Percentiles rank a stretch among this genome's conserved stretches.
phyloP scores from a whole-genome alignment of 1,140 invertebrate species.

The Drosophila pseudoobscura region DNA sequence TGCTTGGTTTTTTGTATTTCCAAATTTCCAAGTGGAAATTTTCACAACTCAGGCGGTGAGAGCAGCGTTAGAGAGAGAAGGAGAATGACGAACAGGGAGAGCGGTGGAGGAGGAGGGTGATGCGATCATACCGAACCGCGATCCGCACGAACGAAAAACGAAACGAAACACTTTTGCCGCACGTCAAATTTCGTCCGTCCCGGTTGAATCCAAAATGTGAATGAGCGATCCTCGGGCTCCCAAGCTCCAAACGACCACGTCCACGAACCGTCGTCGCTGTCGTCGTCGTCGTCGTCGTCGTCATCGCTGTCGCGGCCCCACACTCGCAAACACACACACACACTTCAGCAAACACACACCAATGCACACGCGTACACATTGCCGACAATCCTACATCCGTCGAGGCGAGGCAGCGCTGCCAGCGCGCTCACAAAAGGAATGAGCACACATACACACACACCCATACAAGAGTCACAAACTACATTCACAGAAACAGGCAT shows the following conservation, averaged over 20 bases:
- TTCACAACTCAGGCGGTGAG: conserved; percentile 55
- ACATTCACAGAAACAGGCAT: conserved; percentile 30
- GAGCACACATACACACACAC: conserved; percentile 21
- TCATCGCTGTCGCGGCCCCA: conserved; percentile 35
- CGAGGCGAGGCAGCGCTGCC: conserved; percentile 38
- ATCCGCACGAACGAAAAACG: conserved; percentile 42
- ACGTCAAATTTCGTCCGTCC: conserved; percentile 70
- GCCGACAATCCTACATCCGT: conserved; percentile 73
- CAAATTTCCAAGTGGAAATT: conserved; percentile 65
- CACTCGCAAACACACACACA: conserved; percentile 18
- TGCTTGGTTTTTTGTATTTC: not conserved
- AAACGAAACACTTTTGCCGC: conserved; percentile 62
- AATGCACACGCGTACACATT: conserved; percentile 4
- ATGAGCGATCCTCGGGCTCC: conserved; percentile 75
- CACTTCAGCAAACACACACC: not conserved
- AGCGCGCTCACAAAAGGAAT: conserved; percentile 68
- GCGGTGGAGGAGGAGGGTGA: conserved; percentile 46
- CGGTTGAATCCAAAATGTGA: conserved; percentile 71
- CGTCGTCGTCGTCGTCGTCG: conserved; percentile 39
- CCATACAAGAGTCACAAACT: conserved; percentile 3
- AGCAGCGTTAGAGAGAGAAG: conserved; percentile 29
- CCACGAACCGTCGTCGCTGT: conserved; percentile 21
- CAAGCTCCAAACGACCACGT: conserved; percentile 54
- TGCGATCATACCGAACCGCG: conserved; percentile 43
- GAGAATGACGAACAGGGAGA: conserved; percentile 28